Evolutionary conservation across 1,140 invertebrate genomes (phyloP).

Genomic region (Aphaenogaster floridana): DNA sequence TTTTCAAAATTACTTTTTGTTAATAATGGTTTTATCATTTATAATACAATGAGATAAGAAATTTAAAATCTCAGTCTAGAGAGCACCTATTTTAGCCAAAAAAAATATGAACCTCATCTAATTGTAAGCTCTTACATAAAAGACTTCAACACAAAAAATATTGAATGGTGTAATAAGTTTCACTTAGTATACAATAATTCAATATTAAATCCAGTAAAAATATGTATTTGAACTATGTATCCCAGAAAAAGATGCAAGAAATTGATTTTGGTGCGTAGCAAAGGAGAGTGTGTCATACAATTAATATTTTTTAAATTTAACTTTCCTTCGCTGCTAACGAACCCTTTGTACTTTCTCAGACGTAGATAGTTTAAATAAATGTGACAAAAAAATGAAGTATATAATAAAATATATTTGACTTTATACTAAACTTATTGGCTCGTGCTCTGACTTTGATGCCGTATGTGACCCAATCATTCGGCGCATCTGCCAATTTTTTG

Average conservation of each 20-base stretch:
- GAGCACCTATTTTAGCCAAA: neutral
- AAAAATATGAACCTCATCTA: neutral
- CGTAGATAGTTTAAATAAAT: neutral
- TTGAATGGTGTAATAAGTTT: neutral
- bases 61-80: neutral
- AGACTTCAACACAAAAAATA: neutral
- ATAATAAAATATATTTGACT: neutral
- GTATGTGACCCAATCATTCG: neutral
- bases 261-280: neutral
- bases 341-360: neutral
- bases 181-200: neutral
- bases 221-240: conserved; percentile 1
- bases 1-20: too few relatives aligned
- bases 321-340: neutral
- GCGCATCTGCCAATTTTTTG: neutral
- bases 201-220: neutral
- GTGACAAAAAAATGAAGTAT: neutral
- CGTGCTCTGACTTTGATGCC: neutral
- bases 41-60: neutral
- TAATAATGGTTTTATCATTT: too few relatives aligned
- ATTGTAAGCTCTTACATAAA: conserved; percentile 4
- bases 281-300: neutral
- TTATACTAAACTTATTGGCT: neutral
- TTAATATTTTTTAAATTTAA: neutral
- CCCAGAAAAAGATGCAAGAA: neutral